Percentiles rank a stretch among this genome's conserved stretches.
Evolutionary conservation across 1,140 invertebrate species (phyloP).

Genomic region (Drosophila setifemur): DNA sequence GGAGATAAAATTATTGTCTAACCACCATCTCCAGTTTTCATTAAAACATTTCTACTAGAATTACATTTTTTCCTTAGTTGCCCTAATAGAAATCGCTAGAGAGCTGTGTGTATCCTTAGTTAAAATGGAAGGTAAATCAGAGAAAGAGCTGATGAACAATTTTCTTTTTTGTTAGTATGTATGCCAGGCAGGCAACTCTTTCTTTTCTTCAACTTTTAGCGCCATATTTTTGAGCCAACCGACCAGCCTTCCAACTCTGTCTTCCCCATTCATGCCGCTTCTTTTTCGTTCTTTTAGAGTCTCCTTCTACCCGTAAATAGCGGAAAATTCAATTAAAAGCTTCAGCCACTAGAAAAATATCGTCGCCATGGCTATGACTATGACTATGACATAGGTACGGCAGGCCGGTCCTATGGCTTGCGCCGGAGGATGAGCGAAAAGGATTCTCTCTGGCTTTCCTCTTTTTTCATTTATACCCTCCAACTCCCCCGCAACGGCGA

Average conservation of each 20-base stretch:
- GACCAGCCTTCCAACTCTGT: neutral
- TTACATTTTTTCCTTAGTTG: constrained; percentile 24
- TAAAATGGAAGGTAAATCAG: constrained; percentile 6
- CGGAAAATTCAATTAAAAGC: constrained; percentile 80
- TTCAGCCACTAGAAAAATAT: constrained; percentile 80
- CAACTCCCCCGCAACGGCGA: constrained; percentile 13
- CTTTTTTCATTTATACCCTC: neutral
- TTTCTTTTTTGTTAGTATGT: constrained; percentile 38
- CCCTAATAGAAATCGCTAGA: constrained; percentile 2
- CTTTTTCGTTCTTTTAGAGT: constrained; percentile 7
- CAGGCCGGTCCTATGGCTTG: constrained; percentile 24
- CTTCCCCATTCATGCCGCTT: neutral
- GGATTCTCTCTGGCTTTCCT: constrained; percentile 16
- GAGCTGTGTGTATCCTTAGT: neutral
- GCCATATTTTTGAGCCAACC: constrained; percentile 46
- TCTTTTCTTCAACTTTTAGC: constrained; percentile 42
- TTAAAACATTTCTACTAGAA: constrained; percentile 26
- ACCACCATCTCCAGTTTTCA: neutral
- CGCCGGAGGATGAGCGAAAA: constrained; percentile 27
- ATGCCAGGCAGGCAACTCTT: constrained; percentile 40
- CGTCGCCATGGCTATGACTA: constrained; percentile 75
- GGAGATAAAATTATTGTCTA: constrained; percentile 5
- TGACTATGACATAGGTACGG: constrained; percentile 71
- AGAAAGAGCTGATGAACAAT: constrained; percentile 53
- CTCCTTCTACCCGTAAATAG: constrained; percentile 63